Percentiles rank a stretch among this genome's conserved stretches.
Conservation (phyloP, 2,113 vertebrate species). For the Cynocephalus volans region DNA sequence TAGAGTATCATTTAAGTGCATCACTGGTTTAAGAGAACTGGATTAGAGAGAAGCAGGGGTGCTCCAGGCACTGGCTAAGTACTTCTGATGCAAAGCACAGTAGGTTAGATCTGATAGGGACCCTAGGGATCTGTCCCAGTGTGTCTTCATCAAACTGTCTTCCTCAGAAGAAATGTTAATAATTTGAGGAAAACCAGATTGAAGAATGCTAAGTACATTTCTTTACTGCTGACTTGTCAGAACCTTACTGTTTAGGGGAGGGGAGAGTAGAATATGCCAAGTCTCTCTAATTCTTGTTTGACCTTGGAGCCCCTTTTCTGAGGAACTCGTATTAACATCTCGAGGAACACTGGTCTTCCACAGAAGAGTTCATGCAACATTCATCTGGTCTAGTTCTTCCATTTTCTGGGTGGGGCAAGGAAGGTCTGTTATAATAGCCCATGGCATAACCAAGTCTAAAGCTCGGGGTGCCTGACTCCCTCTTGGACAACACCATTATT, state of each 20-base stretch:
- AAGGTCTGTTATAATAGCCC: neutral
- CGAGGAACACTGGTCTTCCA: neutral
- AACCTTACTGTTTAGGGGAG: neutral
- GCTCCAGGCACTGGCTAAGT: neutral
- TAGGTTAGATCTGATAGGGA: slow-evolving; percentile 32
- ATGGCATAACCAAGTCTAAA: neutral
- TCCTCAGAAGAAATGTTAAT: slow-evolving; percentile 55
- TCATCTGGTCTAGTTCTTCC: neutral
- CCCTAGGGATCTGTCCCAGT: neutral
- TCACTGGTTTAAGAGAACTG: slow-evolving; percentile 59
- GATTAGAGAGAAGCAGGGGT: neutral
- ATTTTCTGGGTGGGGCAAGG: slow-evolving; percentile 24
- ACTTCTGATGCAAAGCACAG: slow-evolving; percentile 50
- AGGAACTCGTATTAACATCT: slow-evolving; percentile 1
- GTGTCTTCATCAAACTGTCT: slow-evolving; percentile 16
- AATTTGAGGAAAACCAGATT: slow-evolving; percentile 9
- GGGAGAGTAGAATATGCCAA: neutral
- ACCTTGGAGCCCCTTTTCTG: neutral
- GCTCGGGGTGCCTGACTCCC: neutral
- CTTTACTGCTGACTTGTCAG: slow-evolving; percentile 49
- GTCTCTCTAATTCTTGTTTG: slow-evolving; percentile 28
- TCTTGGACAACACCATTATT: neutral
- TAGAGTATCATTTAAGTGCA: slow-evolving; percentile 41
- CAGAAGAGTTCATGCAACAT: neutral
- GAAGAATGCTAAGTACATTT: neutral